A percentile compares a stretch with the other conserved stretches of the same genome.
These are phyloP conservation scores for Phallusia fumigata DNA, from an alignment of 23 tunicate genomes.

Conservation along the genomic window DNA sequence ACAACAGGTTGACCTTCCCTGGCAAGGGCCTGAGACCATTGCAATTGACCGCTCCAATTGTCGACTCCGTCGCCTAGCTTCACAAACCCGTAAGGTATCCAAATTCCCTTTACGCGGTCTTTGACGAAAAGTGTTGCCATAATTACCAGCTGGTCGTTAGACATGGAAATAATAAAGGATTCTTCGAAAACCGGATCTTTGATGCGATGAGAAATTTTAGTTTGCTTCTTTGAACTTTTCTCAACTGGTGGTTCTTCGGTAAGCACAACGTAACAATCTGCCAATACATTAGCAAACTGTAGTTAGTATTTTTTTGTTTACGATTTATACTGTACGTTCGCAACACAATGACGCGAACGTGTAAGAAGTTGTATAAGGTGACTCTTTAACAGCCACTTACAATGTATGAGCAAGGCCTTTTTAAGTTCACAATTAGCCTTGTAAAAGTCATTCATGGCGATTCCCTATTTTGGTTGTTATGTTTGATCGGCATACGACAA, in stretches of 20 bases:
- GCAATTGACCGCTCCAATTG: slow-evolving; percentile 58
- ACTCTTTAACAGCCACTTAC: too few relatives aligned
- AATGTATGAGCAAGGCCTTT: too few relatives aligned
- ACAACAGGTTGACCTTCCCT: slow-evolving; percentile 68
- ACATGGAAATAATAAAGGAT: slow-evolving; percentile 67
- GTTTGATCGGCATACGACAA: too few relatives aligned
- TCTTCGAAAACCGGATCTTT: slow-evolving; percentile 75
- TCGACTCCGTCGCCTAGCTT: slow-evolving; percentile 71
- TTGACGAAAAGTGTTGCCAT: slow-evolving; percentile 64
- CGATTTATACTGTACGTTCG: not conserved
- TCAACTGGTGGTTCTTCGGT: slow-evolving; percentile 52
- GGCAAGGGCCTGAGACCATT: slow-evolving; percentile 73
- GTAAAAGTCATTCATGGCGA: too few relatives aligned
- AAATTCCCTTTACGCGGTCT: slow-evolving; percentile 66
- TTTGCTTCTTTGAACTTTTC: slow-evolving; percentile 65
- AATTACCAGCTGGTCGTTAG: slow-evolving; percentile 68
- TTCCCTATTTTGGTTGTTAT: too few relatives aligned
- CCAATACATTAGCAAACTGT: not conserved
- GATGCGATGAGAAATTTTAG: slow-evolving; percentile 60
- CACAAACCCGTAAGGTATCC: slow-evolving; percentile 47
- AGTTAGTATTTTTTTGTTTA: not conserved
- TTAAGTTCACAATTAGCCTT: too few relatives aligned
- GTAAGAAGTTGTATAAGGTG: not conserved
- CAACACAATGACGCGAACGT: too few relatives aligned
- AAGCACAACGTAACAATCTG: slow-evolving; percentile 71